Conservation (phyloP, 64 coral and sea anemone species). For the Catalaphyllia jardinei region DNA sequence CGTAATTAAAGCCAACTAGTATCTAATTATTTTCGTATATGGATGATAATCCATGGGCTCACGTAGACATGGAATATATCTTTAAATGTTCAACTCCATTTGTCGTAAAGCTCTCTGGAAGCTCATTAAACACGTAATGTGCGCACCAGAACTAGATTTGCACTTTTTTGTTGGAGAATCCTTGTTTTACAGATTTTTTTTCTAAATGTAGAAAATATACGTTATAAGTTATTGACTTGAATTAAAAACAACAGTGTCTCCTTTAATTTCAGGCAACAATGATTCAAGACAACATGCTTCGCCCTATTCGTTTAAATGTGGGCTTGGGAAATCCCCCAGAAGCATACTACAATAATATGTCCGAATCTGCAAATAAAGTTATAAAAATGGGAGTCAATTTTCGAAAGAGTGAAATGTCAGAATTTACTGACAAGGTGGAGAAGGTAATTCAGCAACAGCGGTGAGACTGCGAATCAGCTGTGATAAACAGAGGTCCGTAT, state of each 20-base stretch:
- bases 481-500: too few relatives aligned
- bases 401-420: too few relatives aligned
- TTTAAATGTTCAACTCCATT: too few relatives aligned
- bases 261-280: constrained; percentile 15
- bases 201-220: neutral
- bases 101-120: too few relatives aligned
- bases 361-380: constrained; percentile 19
- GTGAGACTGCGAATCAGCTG: too few relatives aligned
- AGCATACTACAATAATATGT: constrained; percentile 21
- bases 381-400: constrained; percentile 1
- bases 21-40: too few relatives aligned
- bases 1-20: too few relatives aligned
- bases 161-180: neutral
- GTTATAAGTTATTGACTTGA: neutral
- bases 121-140: too few relatives aligned
- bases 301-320: neutral
- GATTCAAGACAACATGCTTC: constrained; percentile 15
- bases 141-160: neutral
- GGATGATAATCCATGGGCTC: too few relatives aligned
- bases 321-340: constrained; percentile 50
- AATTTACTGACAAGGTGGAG: too few relatives aligned
- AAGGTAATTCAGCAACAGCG: too few relatives aligned
- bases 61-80: too few relatives aligned
- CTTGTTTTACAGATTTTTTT: neutral
- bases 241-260: neutral